A percentile compares a stretch with the other conserved stretches of the same genome.
Evolutionary conservation across 2,113 vertebrate species (phyloP).

Genomic region (Xyrauchen texanus): DNA sequence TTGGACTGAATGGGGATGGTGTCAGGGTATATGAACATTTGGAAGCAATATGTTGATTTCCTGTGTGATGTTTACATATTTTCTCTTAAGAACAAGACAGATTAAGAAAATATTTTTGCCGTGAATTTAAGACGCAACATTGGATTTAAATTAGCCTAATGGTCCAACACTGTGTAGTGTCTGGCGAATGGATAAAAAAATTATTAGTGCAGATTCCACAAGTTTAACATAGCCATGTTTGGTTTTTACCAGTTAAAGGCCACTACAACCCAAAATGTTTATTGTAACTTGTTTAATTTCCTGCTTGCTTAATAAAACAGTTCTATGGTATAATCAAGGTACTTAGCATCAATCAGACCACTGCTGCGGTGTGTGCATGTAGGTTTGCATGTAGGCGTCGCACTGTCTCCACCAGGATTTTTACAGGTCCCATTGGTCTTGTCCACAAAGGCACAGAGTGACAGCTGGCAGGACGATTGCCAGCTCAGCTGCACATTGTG

Average conservation of each 20-base stretch:
- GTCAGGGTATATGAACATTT: too few species aligned
- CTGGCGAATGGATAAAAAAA: background rate
- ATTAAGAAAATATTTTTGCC: too few species aligned
- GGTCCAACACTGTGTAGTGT: background rate
- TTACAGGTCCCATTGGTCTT: slow-evolving; percentile 67
- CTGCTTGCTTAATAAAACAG: slow-evolving; percentile 19
- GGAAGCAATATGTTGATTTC: too few species aligned
- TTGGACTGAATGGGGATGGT: too few species aligned
- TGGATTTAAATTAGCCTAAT: background rate
- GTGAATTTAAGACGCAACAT: too few species aligned
- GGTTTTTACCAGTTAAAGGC: background rate
- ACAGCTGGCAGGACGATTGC: slow-evolving; percentile 68
- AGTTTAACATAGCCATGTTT: background rate
- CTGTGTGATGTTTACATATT: too few species aligned
- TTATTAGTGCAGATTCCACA: background rate
- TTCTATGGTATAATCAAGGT: background rate
- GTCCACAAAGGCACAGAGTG: slow-evolving; percentile 71
- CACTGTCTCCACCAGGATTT: slow-evolving; percentile 77
- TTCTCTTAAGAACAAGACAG: too few species aligned
- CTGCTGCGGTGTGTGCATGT: background rate
- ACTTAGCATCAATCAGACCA: background rate
- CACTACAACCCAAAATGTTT: slow-evolving; percentile 2
- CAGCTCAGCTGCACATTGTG: background rate
- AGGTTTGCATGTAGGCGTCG: slow-evolving; percentile 54
- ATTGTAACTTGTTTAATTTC: slow-evolving; percentile 27